Conservation (phyloP, 2,888 invertebrate genomes). For the Lasioglossum lativentre region DNA sequence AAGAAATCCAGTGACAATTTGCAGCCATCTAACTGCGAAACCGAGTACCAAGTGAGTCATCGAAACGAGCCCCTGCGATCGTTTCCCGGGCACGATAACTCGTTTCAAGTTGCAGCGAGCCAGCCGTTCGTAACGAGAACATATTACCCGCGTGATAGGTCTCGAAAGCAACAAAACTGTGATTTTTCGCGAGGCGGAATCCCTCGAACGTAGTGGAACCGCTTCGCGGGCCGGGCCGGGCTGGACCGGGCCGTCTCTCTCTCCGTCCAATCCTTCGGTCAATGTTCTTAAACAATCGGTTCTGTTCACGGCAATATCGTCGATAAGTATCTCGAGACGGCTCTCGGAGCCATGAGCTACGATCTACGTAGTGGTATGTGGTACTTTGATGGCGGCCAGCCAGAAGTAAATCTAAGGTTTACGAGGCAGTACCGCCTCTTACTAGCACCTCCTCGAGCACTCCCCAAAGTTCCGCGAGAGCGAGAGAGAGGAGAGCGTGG, state of each 20-base stretch:
- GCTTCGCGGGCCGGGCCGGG: neutral
- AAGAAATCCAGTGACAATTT: neutral
- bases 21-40: neutral
- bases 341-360: constrained; percentile 74
- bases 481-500: constrained; percentile 34
- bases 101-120: neutral
- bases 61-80: neutral
- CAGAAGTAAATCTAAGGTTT: constrained; percentile 85
- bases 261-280: constrained; percentile 24
- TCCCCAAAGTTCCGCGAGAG: constrained; percentile 78
- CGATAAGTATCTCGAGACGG: constrained; percentile 82
- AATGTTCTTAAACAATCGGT: constrained; percentile 65
- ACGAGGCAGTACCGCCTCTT: constrained; percentile 85
- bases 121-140: constrained; percentile 20
- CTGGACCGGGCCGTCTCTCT: constrained; percentile 1
- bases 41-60: neutral
- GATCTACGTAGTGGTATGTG: constrained; percentile 72
- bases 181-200: neutral
- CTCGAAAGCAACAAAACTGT: neutral
- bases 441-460: constrained; percentile 84
- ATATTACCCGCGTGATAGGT: neutral
- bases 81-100: constrained; percentile 3
- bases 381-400: constrained; percentile 84
- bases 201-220: neutral
- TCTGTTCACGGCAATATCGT: constrained; percentile 76